Evolutionary conservation across 2,113 vertebrate genomes (phyloP).

Genomic region (Fulmarus glacialis): DNA sequence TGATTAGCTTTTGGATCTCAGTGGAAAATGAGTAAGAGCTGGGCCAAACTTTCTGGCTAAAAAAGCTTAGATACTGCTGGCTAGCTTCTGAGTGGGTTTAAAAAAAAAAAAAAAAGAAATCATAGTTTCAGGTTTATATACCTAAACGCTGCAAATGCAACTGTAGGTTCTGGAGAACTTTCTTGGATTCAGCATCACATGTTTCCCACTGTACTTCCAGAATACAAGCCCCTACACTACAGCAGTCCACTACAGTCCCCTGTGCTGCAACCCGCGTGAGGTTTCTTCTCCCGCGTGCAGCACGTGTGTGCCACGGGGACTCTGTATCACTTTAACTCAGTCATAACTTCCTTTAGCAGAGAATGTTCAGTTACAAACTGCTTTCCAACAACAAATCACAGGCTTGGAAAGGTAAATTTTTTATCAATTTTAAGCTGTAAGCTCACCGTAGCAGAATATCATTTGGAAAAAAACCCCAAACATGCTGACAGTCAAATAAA

Average conservation of each 20-base stretch:
- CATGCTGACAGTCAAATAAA: background rate
- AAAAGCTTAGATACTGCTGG: background rate
- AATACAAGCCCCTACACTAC: background rate
- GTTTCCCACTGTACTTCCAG: background rate
- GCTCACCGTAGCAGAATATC: background rate
- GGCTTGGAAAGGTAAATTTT: background rate
- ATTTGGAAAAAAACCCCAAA: background rate
- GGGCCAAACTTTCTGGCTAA: background rate
- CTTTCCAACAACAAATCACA: background rate
- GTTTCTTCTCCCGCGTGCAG: background rate
- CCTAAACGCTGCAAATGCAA: background rate
- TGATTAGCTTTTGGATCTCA: background rate
- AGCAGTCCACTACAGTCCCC: background rate
- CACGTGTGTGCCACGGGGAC: rapidly evolving
- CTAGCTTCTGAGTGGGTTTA: background rate
- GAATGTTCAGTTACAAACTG: background rate
- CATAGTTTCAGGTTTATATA: background rate
- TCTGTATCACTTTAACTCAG: background rate
- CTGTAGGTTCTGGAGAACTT: background rate
- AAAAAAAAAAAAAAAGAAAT: background rate
- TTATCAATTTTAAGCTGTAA: background rate
- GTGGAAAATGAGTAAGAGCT: background rate
- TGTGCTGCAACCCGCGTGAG: rapidly evolving
- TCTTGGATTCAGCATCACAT: background rate
- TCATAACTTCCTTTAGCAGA: background rate